Evolutionary conservation across 2,888 invertebrate genomes (phyloP).

Genomic region (Spisula solida): DNA sequence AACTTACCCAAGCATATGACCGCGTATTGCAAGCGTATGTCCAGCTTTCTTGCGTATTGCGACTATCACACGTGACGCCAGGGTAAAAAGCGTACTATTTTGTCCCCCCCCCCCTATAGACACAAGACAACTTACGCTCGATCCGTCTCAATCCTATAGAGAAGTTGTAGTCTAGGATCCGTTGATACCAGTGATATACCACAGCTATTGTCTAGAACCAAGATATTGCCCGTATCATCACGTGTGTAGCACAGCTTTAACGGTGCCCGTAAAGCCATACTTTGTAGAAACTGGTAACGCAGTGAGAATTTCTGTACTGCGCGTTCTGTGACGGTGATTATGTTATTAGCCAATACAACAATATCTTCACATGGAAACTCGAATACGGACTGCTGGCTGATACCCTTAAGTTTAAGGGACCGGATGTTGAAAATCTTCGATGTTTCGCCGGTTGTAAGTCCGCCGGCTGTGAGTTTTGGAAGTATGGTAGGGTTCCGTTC

Average conservation of each 20-base stretch:
- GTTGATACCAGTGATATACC: constrained; percentile 65
- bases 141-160: constrained; percentile 68
- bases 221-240: constrained; percentile 60
- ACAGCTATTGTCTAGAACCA: constrained; percentile 65
- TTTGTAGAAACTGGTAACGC: constrained; percentile 67
- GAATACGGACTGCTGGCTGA: constrained; percentile 67
- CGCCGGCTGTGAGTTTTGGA: constrained; percentile 57
- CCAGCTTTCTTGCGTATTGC: too few species aligned
- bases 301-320: constrained; percentile 71
- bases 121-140: constrained; percentile 56
- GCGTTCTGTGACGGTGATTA: constrained; percentile 68
- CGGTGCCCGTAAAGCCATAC: constrained; percentile 67
- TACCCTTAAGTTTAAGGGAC: constrained; percentile 56
- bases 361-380: constrained; percentile 71
- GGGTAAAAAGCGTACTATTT: too few species aligned
- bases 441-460: constrained; percentile 62
- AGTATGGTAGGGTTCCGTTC: constrained; percentile 64
- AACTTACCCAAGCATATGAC: too few species aligned
- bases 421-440: constrained; percentile 64
- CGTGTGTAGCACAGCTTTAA: constrained; percentile 60
- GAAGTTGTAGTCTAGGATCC: constrained; percentile 61
- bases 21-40: too few species aligned
- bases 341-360: constrained; percentile 59
- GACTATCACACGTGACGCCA: too few species aligned
- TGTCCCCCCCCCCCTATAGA: too few species aligned